Conservation (phyloP, 2,113 vertebrate genomes). For the Addax nasomaculatus region DNA sequence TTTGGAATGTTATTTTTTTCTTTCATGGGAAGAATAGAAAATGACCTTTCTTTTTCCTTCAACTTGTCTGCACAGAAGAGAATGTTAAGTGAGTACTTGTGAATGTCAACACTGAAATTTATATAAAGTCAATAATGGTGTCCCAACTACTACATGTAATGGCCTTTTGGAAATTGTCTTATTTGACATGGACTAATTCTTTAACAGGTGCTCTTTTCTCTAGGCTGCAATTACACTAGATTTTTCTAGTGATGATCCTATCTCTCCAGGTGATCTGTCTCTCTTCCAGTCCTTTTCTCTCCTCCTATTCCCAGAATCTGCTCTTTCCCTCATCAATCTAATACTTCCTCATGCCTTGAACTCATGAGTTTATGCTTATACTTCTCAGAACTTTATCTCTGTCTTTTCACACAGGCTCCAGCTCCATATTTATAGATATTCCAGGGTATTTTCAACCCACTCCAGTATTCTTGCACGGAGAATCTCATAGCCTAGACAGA, state of each 20-base stretch:
- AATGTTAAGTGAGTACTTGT: not conserved
- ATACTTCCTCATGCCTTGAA: not conserved
- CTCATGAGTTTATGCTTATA: not conserved
- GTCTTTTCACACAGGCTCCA: not conserved
- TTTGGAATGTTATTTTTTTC: not conserved
- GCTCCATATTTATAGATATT: not conserved
- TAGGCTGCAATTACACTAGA: not conserved
- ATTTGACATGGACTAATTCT: not conserved
- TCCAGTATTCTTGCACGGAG: not conserved
- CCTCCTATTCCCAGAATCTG: not conserved
- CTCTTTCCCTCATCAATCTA: not conserved
- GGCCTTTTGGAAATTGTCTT: not conserved
- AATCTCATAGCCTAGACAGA: not conserved
- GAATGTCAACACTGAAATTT: not conserved
- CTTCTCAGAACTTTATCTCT: not conserved
- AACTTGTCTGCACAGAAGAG: not conserved
- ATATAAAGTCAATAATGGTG: not conserved
- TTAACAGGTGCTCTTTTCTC: not conserved
- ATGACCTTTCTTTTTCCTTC: not conserved
- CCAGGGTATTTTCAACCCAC: not conserved
- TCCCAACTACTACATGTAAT: not conserved
- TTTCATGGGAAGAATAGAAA: not conserved
- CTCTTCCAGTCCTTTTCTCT: not conserved
- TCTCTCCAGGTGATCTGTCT: not conserved
- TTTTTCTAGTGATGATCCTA: not conserved